phyloP scores from a whole-genome alignment of 2,888 invertebrate species.

The Microdon myrmicae region DNA sequence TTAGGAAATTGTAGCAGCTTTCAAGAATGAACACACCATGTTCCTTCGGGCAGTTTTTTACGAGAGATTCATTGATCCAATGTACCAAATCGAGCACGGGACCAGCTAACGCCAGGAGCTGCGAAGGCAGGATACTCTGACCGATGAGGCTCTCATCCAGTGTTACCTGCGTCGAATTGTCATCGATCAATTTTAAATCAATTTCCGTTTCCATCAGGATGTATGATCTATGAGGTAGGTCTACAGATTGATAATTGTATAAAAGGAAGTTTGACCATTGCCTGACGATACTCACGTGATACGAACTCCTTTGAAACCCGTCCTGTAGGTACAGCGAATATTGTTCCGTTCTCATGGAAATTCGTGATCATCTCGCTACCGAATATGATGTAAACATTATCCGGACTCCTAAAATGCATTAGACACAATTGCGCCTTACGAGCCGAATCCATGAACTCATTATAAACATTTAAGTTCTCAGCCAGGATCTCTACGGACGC shows the following conservation, averaged over 20 bases:
- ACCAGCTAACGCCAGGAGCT: constrained; percentile 60
- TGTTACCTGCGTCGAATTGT: constrained; percentile 58
- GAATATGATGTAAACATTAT: constrained; percentile 63
- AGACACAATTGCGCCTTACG: constrained; percentile 64
- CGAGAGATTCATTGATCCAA: constrained; percentile 63
- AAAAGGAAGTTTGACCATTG: neutral
- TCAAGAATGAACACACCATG: constrained; percentile 59
- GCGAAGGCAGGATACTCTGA: constrained; percentile 61
- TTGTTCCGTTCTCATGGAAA: constrained; percentile 63
- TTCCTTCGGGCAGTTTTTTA: constrained; percentile 60
- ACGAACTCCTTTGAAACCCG: constrained; percentile 59
- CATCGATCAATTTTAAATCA: constrained; percentile 59
- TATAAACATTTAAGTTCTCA: constrained; percentile 61
- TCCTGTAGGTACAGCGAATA: constrained; percentile 64
- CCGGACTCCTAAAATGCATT: constrained; percentile 64
- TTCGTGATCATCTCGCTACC: constrained; percentile 62
- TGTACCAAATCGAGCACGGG: constrained; percentile 61
- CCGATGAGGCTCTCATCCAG: constrained; percentile 61
- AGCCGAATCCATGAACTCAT: constrained; percentile 64
- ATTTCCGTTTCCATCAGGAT: constrained; percentile 64
- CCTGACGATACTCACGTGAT: constrained; percentile 55
- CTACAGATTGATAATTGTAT: constrained; percentile 53
- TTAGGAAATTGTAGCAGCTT: constrained; percentile 61
- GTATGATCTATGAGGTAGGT: constrained; percentile 63
- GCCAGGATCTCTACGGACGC: constrained; percentile 66